These are phyloP conservation scores for Bothrops jararaca DNA, from an alignment of 2,113 vertebrate genomes.

Conservation along the genomic window DNA sequence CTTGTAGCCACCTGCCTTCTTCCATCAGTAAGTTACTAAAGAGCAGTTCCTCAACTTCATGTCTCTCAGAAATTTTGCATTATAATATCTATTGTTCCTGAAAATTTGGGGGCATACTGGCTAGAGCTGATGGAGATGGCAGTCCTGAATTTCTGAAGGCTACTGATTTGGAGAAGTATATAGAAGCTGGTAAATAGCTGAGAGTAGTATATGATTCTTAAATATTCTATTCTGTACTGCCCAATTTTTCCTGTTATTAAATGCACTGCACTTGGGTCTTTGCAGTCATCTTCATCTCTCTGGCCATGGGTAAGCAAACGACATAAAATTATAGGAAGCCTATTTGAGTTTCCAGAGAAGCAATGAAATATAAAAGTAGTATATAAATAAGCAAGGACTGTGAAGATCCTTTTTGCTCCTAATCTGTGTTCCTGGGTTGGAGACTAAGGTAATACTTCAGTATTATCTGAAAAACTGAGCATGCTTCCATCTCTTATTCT, in stretches of 20 bases:
- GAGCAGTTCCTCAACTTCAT: background rate
- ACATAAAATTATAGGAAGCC: background rate
- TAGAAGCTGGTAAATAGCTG: background rate
- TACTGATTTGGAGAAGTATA: background rate
- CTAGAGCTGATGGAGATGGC: background rate
- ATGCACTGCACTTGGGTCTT: background rate
- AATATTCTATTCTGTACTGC: background rate
- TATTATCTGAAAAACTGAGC: background rate
- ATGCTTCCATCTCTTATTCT: conserved; percentile 8
- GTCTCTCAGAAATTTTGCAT: background rate
- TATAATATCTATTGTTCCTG: background rate
- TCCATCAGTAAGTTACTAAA: background rate
- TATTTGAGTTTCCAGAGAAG: background rate
- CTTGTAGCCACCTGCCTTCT: background rate
- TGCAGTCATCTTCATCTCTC: background rate
- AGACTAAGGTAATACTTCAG: background rate
- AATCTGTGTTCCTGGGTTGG: background rate
- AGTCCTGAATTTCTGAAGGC: background rate
- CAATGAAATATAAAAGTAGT: background rate
- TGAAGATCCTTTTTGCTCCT: background rate
- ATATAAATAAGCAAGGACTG: background rate
- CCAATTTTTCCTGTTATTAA: background rate
- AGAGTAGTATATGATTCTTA: background rate
- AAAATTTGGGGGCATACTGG: background rate
- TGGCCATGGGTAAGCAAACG: background rate